These are phyloP conservation scores for Asteroscopus sphinx DNA, from an alignment of 2,888 invertebrate species.

Conservation along the genomic window DNA sequence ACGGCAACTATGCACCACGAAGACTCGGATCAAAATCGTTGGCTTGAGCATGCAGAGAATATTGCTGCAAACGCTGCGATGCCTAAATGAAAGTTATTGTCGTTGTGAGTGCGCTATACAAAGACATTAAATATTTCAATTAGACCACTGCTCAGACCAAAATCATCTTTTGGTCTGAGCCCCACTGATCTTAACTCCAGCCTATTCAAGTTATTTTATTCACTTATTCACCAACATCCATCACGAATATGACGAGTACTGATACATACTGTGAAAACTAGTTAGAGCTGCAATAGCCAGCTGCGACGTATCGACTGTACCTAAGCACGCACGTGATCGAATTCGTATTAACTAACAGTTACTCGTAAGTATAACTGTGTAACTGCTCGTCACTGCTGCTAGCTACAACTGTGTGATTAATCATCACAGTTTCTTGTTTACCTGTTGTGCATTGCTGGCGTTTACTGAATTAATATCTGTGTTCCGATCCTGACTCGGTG, in stretches of 20 bases:
- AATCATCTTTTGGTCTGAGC: too few relatives aligned
- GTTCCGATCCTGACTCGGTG: background rate
- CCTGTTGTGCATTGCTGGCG: conserved; percentile 30
- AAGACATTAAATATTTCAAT: too few relatives aligned
- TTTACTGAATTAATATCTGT: conserved; percentile 24
- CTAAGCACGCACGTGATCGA: background rate
- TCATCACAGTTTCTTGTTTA: conserved; percentile 29
- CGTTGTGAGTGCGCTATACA: too few relatives aligned
- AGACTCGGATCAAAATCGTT: too few relatives aligned
- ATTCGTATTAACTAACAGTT: background rate
- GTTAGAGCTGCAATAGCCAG: conserved; percentile 1
- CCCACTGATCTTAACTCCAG: background rate
- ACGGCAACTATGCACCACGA: too few relatives aligned
- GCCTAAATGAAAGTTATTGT: too few relatives aligned
- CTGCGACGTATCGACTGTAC: too few relatives aligned
- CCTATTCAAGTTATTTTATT: background rate
- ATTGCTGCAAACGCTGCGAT: too few relatives aligned
- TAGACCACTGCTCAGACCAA: too few relatives aligned
- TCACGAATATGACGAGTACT: background rate
- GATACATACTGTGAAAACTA: background rate
- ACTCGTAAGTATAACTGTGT: too few relatives aligned
- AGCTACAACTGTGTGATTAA: conserved; percentile 3
- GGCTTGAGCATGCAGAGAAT: too few relatives aligned
- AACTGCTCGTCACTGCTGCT: background rate
- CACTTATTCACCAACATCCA: background rate